Percentiles rank a stretch among this genome's conserved stretches.
Evolutionary conservation across 2,113 vertebrate species (phyloP).

Genomic region (Cyanoderma ruficeps): DNA sequence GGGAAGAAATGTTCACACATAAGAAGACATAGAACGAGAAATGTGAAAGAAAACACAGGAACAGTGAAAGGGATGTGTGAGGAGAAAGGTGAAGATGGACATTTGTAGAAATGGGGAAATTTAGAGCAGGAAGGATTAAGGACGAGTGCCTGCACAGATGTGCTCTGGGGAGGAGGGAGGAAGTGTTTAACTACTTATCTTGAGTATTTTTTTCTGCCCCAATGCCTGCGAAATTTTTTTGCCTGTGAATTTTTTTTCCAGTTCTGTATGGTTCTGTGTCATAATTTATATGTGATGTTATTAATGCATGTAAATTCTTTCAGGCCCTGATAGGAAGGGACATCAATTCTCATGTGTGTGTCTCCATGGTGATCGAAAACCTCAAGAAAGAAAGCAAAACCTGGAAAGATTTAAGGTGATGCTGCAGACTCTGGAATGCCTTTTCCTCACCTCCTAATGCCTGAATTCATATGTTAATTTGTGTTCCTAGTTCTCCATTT

Average conservation of each 20-base stretch:
- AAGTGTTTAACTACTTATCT: not conserved
- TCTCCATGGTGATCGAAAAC: slow-evolving; percentile 96
- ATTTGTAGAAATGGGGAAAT: not conserved
- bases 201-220: not conserved
- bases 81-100: not conserved
- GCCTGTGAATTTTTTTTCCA: not conserved
- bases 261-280: not conserved
- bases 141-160: not conserved
- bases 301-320: not conserved
- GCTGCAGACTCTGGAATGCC: not conserved
- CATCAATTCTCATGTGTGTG: slow-evolving; percentile 97
- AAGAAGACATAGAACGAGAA: not conserved
- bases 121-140: not conserved
- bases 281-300: not conserved
- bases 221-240: not conserved
- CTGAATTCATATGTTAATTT: not conserved
- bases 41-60: not conserved
- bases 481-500: not conserved
- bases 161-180: not conserved
- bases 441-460: not conserved
- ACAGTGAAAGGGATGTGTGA: not conserved
- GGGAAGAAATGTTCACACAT: not conserved
- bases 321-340: slow-evolving; percentile 93
- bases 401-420: slow-evolving; percentile 95
- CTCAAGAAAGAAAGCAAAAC: slow-evolving; percentile 93